Evolutionary conservation across 2,797 vertebrate genomes (phyloP).

Genomic region (Sandelia bainsii): DNA sequence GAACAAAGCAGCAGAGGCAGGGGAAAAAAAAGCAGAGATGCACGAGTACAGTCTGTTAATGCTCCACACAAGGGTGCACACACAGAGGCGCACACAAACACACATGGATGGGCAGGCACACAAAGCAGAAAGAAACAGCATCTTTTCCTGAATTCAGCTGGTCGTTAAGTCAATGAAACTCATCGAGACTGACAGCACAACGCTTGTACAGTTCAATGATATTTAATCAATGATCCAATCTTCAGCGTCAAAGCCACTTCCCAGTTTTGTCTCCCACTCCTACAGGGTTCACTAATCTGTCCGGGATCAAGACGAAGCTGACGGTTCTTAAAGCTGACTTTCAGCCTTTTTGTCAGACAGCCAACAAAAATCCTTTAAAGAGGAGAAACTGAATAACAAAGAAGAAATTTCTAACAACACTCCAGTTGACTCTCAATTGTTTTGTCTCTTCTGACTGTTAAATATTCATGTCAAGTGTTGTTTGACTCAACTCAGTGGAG

Average conservation of each 20-base stretch:
- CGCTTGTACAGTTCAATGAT: conserved; percentile 72
- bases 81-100: conserved; percentile 50
- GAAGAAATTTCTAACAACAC: conserved; percentile 65
- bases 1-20: conserved; percentile 57
- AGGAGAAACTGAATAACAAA: conserved; percentile 65
- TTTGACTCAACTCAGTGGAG: conserved; percentile 73
- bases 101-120: conserved; percentile 35
- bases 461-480: conserved; percentile 80
- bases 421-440: conserved; percentile 68
- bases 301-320: conserved; percentile 32
- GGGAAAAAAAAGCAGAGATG: conserved; percentile 32
- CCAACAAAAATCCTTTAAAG: conserved; percentile 62
- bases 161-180: conserved; percentile 70
- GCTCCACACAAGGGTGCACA: conserved; percentile 53
- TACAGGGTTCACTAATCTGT: conserved; percentile 49
- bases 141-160: conserved; percentile 43
- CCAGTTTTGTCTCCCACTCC: conserved; percentile 40
- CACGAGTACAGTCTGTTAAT: conserved; percentile 47
- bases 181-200: conserved; percentile 66
- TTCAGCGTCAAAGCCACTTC: conserved; percentile 65
- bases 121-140: conserved; percentile 41
- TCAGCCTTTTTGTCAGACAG: conserved; percentile 47
- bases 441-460: conserved; percentile 70
- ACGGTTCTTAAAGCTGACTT: conserved; percentile 43
- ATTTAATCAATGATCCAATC: conserved; percentile 74